A percentile compares a stretch with the other conserved stretches of the same genome.
Conservation (phyloP, 1,140 invertebrate genomes). For the Lasaia peninsularis region DNA sequence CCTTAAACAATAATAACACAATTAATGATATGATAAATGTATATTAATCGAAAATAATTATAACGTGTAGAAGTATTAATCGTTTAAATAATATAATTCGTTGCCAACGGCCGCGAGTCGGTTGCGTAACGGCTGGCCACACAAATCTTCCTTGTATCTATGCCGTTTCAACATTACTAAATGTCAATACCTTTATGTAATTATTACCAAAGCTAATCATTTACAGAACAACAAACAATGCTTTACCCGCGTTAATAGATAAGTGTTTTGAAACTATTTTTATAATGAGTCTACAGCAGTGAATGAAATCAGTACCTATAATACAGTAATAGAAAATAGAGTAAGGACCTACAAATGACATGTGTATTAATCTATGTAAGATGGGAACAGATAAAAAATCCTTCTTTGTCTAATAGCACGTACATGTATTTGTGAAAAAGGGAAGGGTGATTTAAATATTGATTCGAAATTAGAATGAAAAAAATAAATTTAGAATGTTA, state of each 20-base stretch:
- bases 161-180: constrained; percentile 1
- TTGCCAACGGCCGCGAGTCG: neutral
- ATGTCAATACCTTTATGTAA: constrained; percentile 7
- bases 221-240: constrained; percentile 2
- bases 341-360: too few relatives aligned
- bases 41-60: too few relatives aligned
- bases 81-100: neutral
- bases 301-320: too few relatives aligned
- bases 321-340: too few relatives aligned
- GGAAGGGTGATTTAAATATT: too few relatives aligned
- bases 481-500: too few relatives aligned
- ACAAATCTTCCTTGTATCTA: constrained; percentile 4
- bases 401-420: too few relatives aligned
- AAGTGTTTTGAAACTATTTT: neutral
- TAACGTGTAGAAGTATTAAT: neutral
- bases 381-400: too few relatives aligned
- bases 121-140: neutral
- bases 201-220: constrained; percentile 5
- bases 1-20: neutral
- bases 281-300: neutral
- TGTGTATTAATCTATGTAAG: too few relatives aligned
- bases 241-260: neutral
- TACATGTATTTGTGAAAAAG: too few relatives aligned
- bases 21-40: neutral
- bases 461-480: too few relatives aligned